phyloP scores from a whole-genome alignment of 1,140 invertebrate genomes.

The Odontomachus brunneus region DNA sequence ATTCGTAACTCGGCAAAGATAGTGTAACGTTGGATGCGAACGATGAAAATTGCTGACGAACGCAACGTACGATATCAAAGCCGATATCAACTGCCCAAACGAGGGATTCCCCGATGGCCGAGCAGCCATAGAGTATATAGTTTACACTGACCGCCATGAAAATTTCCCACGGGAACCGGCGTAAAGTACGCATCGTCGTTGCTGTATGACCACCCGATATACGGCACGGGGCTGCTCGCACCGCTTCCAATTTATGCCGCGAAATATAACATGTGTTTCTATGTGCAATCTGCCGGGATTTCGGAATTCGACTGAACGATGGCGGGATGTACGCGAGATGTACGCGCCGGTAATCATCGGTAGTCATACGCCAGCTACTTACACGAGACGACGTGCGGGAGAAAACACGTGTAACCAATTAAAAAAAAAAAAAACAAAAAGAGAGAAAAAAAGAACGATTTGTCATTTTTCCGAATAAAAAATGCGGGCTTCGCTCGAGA shows the following conservation, averaged over 20 bases:
- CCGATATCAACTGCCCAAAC: conserved; percentile 35
- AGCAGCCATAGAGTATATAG: conserved; percentile 47
- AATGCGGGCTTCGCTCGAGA: too few species aligned
- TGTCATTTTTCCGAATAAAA: too few species aligned
- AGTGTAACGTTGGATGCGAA: neutral
- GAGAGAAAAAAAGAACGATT: too few species aligned
- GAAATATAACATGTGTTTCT: conserved; percentile 64
- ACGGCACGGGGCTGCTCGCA: neutral
- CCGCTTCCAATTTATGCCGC: conserved; percentile 61
- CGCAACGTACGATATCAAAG: conserved; percentile 47
- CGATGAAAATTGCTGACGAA: conserved; percentile 60
- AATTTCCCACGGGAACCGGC: conserved; percentile 77
- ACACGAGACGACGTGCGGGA: neutral
- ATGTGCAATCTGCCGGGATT: conserved; percentile 39
- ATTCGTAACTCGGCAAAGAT: neutral
- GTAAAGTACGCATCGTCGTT: conserved; percentile 52
- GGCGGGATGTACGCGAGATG: conserved; percentile 29
- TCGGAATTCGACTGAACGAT: conserved; percentile 57
- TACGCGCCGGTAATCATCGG: conserved; percentile 45
- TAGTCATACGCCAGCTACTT: conserved; percentile 34
- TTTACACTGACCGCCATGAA: conserved; percentile 77
- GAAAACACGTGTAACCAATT: neutral
- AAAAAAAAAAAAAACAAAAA: neutral
- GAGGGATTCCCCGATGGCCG: conserved; percentile 20
- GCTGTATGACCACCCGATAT: conserved; percentile 27